A percentile compares a stretch with the other conserved stretches of the same genome.
phyloP scores from a whole-genome alignment of 2,113 vertebrate genomes.

The Scytalopus superciliaris region DNA sequence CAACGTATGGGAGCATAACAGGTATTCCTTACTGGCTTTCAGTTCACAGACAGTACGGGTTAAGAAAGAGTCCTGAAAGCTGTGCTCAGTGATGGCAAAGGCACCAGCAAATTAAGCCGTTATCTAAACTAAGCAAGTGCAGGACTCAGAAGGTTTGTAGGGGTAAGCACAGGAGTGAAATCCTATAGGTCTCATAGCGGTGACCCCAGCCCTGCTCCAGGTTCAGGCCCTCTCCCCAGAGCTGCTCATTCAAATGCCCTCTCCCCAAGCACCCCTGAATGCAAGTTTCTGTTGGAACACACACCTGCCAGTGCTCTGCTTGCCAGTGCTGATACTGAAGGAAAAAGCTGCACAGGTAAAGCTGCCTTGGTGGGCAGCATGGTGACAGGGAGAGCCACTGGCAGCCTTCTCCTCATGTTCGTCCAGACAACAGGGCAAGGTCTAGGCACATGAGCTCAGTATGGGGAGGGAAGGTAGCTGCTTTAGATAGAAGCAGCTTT shows the following conservation, averaged over 20 bases:
- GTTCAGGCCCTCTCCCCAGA: not conserved
- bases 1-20: not conserved
- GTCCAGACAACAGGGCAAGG: not conserved
- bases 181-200: not conserved
- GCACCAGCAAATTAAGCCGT: not conserved
- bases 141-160: not conserved
- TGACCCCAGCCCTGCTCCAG: not conserved
- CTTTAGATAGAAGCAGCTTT: not conserved
- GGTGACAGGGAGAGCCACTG: not conserved
- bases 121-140: not conserved
- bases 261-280: not conserved
- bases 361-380: not conserved
- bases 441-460: not conserved
- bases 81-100: not conserved
- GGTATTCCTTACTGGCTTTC: not conserved
- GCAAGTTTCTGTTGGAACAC: not conserved
- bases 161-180: not conserved
- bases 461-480: not conserved
- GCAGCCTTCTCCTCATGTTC: not conserved
- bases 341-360: not conserved
- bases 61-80: not conserved
- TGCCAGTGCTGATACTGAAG: not conserved
- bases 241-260: not conserved
- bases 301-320: not conserved
- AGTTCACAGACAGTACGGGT: not conserved